Conservation (phyloP, 37 sponge, comb jelly and placozoan genomes). For the Halichondria panicea region DNA sequence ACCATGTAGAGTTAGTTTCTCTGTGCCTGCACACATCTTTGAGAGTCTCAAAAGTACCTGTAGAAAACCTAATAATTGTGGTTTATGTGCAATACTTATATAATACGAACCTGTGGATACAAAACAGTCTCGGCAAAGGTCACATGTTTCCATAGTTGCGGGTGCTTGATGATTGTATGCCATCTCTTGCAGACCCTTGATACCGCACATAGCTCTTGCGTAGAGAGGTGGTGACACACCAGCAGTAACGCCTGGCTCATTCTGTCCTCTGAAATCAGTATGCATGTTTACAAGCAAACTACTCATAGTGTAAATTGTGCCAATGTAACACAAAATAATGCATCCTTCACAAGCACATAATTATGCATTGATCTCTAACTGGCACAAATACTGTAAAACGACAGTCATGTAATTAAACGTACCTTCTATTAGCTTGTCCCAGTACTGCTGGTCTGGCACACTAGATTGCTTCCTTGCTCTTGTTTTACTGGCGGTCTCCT, state of each 20-base stretch:
- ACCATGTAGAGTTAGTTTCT: slow-evolving; percentile 41
- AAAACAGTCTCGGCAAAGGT: slow-evolving; percentile 30
- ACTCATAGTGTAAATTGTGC: too few species aligned
- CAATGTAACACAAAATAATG: too few species aligned
- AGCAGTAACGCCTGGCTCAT: slow-evolving; percentile 24
- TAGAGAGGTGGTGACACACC: slow-evolving; percentile 46
- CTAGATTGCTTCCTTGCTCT: too few species aligned
- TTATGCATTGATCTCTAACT: too few species aligned
- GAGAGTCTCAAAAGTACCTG: slow-evolving; percentile 14
- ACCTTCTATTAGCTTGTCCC: slow-evolving; percentile 19
- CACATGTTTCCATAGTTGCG: slow-evolving; percentile 53
- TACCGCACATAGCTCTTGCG: slow-evolving; percentile 43
- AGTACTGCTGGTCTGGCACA: too few species aligned
- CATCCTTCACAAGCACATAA: too few species aligned
- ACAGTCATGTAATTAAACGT: too few species aligned
- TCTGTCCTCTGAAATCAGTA: slow-evolving; percentile 5
- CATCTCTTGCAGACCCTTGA: slow-evolving; percentile 46
- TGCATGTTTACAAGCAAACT: background rate
- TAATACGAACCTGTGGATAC: slow-evolving; percentile 13
- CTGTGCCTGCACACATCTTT: slow-evolving; percentile 24
- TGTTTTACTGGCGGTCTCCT: too few species aligned
- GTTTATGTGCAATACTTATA: background rate
- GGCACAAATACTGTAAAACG: too few species aligned
- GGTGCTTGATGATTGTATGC: slow-evolving; percentile 41
- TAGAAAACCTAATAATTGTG: background rate